phyloP scores from a whole-genome alignment of 1,140 invertebrate genomes.

The Rhyzopertha dominica region DNA sequence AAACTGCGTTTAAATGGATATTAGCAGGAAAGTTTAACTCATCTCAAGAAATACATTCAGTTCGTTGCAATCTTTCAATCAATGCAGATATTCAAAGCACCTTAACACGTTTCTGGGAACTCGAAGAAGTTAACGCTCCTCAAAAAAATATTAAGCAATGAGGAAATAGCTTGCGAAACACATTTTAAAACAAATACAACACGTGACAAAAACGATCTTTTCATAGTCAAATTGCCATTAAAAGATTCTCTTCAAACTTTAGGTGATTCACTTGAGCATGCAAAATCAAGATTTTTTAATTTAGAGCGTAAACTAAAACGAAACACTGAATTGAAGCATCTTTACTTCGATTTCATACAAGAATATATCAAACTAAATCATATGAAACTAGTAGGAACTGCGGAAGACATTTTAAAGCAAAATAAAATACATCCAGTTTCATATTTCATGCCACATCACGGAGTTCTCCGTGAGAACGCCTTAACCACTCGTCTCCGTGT shows the following conservation, averaged over 20 bases:
- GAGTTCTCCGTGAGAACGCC: constrained; percentile 34
- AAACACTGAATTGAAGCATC: constrained; percentile 19
- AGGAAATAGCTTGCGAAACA: constrained; percentile 22
- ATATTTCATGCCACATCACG: constrained; percentile 46
- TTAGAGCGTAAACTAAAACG: constrained; percentile 35
- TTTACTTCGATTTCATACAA: constrained; percentile 14
- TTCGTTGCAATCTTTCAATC: no score
- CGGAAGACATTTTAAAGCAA: constrained; percentile 5
- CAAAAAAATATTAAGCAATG: constrained; percentile 4
- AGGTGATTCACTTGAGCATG: constrained; percentile 29
- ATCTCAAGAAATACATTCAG: no score
- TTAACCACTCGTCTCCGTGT: constrained; percentile 36
- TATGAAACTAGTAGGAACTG: no score
- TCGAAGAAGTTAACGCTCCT: constrained; percentile 19
- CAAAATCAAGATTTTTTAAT: constrained; percentile 33
- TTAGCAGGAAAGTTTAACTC: no score
- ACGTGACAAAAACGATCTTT: constrained; percentile 12
- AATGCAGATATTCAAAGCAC: constrained; percentile 7
- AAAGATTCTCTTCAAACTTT: constrained; percentile 20
- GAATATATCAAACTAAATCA: constrained; percentile 14
- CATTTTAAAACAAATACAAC: constrained; percentile 16
- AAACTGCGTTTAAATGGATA: no score
- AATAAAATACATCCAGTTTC: neutral
- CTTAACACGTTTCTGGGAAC: constrained; percentile 26
- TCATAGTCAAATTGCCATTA: constrained; percentile 24